Percentiles rank a stretch among this genome's conserved stretches.
Conservation (phyloP, 2,888 invertebrate species). For the Euplexia lucipara region DNA sequence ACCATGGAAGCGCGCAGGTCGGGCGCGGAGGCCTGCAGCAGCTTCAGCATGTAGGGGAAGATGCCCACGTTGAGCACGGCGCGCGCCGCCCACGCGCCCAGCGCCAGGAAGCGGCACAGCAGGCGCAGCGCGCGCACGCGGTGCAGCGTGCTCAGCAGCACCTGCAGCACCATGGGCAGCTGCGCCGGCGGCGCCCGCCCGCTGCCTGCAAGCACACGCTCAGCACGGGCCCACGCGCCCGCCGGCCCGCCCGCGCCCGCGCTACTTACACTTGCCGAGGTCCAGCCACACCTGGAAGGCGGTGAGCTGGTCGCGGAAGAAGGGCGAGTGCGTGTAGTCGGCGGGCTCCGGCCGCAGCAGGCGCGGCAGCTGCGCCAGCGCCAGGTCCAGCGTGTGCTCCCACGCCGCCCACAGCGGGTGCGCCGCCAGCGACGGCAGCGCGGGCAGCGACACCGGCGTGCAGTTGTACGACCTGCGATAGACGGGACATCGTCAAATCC, state of each 20-base stretch:
- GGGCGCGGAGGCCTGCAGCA: slow-evolving; percentile 98
- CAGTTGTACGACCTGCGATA: slow-evolving; percentile 97
- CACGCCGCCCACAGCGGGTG: slow-evolving; percentile 99
- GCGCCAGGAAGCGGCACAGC: slow-evolving; percentile 97
- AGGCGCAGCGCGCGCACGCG: slow-evolving; percentile 98
- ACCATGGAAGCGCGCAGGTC: slow-evolving; percentile 98
- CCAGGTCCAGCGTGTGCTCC: slow-evolving; percentile 99
- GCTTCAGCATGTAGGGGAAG: slow-evolving; percentile 99
- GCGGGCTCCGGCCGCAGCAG: slow-evolving; percentile 92
- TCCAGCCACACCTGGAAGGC: slow-evolving; percentile 99
- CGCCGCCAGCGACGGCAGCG: slow-evolving; percentile 96
- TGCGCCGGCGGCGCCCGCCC: slow-evolving; percentile 94
- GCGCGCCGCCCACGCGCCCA: slow-evolving; percentile 97
- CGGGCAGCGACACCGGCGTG: slow-evolving; percentile 98
- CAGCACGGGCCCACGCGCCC: too few relatives aligned
- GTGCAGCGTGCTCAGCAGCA: slow-evolving; percentile 94
- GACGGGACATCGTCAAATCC: too few relatives aligned
- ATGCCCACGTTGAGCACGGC: slow-evolving; percentile 99
- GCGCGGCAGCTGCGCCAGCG: slow-evolving; percentile 96
- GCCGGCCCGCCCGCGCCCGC: not conserved
- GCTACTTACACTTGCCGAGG: slow-evolving; percentile 89
- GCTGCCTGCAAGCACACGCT: too few relatives aligned
- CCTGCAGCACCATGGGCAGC: slow-evolving; percentile 99
- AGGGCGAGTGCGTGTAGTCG: slow-evolving; percentile 94
- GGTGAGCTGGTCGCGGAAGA: slow-evolving; percentile 99